Evolutionary conservation across 1,140 invertebrate genomes (phyloP).

Genomic region (Heliconius hewitsoni): DNA sequence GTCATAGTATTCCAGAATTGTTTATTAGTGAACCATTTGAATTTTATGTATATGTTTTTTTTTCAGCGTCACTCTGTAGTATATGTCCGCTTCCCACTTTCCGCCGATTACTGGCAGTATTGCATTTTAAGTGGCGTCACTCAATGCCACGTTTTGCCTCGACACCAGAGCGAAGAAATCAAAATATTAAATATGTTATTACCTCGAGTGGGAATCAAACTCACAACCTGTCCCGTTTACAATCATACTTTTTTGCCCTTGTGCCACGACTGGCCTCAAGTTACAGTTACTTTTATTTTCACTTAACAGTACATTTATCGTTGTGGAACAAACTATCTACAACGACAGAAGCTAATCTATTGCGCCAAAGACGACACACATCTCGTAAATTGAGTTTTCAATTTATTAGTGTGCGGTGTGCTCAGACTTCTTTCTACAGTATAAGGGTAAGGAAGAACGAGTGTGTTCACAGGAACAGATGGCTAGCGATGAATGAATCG

Average conservation of each 20-base stretch:
- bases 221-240: too few species aligned
- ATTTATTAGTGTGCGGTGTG: constrained; percentile 29
- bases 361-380: constrained; percentile 17
- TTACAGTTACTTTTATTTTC: too few species aligned
- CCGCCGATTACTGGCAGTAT: too few species aligned
- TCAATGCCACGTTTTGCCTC: too few species aligned
- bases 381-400: constrained; percentile 37
- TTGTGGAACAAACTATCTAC: background rate
- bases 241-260: too few species aligned
- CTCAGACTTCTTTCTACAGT: constrained; percentile 37
- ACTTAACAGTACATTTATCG: too few species aligned
- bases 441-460: constrained; percentile 29
- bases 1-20: background rate
- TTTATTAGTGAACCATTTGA: background rate
- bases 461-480: constrained; percentile 55
- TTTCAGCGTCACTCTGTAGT: background rate
- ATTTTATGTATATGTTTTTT: background rate
- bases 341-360: background rate
- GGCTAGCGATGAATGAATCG: constrained; percentile 60
- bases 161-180: too few species aligned
- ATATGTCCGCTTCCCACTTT: too few species aligned
- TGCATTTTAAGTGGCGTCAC: too few species aligned
- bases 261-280: too few species aligned
- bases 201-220: too few species aligned
- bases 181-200: too few species aligned